Evolutionary conservation across 2,797 vertebrate genomes (phyloP).

Genomic region (Cetoscarus ocellatus): DNA sequence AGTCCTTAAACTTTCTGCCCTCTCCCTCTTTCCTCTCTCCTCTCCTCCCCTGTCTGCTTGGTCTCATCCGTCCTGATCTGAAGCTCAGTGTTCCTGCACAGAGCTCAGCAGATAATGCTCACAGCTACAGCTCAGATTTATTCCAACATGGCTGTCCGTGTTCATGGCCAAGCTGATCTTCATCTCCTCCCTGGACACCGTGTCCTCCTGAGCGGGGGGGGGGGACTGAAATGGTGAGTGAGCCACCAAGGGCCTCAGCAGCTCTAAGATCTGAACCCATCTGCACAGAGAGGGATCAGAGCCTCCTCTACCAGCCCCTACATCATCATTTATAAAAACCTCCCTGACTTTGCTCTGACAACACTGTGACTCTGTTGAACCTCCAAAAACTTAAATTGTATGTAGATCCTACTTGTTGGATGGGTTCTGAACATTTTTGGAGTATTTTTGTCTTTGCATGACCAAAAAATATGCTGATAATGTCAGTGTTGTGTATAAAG

Average conservation of each 20-base stretch:
- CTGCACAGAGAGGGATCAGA: slow-evolving; percentile 37
- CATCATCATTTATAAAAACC: slow-evolving; percentile 62
- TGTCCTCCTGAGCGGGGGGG: slow-evolving; percentile 36
- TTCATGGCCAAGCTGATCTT: slow-evolving; percentile 44
- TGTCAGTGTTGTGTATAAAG: background rate
- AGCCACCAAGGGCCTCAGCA: slow-evolving; percentile 29
- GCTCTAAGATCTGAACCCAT: slow-evolving; percentile 31
- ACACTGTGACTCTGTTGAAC: slow-evolving; percentile 46
- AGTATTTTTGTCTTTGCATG: slow-evolving; percentile 35
- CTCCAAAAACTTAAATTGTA: background rate
- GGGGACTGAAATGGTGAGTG: slow-evolving; percentile 57
- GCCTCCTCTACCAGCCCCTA: slow-evolving; percentile 19
- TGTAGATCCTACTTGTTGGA: slow-evolving; percentile 2
- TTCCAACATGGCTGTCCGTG: slow-evolving; percentile 48
- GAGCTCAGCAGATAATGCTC: slow-evolving; percentile 58
- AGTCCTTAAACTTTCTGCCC: background rate
- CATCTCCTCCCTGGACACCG: slow-evolving; percentile 20
- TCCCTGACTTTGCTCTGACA: slow-evolving; percentile 43
- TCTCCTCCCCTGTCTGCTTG: background rate
- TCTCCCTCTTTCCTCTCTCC: background rate
- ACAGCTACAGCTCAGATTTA: slow-evolving; percentile 63
- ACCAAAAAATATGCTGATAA: slow-evolving; percentile 11
- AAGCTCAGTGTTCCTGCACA: slow-evolving; percentile 30
- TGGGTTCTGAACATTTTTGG: slow-evolving; percentile 35
- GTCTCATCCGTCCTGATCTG: slow-evolving; percentile 19